Percentiles rank a stretch among this genome's conserved stretches.
Evolutionary conservation across 2,888 invertebrate genomes (phyloP).

Genomic region (Meta bourneti): DNA sequence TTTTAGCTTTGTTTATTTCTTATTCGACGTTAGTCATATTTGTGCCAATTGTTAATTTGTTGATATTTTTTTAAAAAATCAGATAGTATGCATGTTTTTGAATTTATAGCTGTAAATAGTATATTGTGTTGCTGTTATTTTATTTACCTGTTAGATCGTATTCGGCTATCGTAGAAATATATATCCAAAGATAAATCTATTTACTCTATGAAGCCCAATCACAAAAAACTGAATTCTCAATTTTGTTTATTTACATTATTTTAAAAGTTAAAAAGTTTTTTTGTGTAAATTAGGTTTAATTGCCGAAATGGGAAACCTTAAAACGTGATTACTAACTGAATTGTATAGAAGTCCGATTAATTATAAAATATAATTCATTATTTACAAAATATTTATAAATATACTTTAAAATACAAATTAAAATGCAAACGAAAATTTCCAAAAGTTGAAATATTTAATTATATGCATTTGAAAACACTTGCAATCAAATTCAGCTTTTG

Average conservation of each 20-base stretch:
- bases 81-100: slow-evolving; percentile 9
- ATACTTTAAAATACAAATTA: too few relatives aligned
- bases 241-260: not conserved
- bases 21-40: slow-evolving; percentile 49
- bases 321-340: too few relatives aligned
- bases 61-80: slow-evolving; percentile 31
- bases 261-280: too few relatives aligned
- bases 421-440: too few relatives aligned
- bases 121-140: slow-evolving; percentile 4
- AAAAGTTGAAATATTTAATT: too few relatives aligned
- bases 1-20: not conserved
- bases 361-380: too few relatives aligned
- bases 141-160: slow-evolving; percentile 4
- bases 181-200: not conserved
- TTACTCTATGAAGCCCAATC: not conserved
- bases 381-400: too few relatives aligned
- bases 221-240: not conserved
- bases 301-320: too few relatives aligned
- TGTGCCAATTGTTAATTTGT: slow-evolving; percentile 63
- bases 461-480: too few relatives aligned
- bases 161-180: not conserved
- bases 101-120: slow-evolving; percentile 14
- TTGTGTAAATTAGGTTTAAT: too few relatives aligned
- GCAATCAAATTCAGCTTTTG: too few relatives aligned
- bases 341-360: too few relatives aligned